Evolutionary conservation across 2,888 invertebrate genomes (phyloP).

Genomic region (Pammene aurita): DNA sequence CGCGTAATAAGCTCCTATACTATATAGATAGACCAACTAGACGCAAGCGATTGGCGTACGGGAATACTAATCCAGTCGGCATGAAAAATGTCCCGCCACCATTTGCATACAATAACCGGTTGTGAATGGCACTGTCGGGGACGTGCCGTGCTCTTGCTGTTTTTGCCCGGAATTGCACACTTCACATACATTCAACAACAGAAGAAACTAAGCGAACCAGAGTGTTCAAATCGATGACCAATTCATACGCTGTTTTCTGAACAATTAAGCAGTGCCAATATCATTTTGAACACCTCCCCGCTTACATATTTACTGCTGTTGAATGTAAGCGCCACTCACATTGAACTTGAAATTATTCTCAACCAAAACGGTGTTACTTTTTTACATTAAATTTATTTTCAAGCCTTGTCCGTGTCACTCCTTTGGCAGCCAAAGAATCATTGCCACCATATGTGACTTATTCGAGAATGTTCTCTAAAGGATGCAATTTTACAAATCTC

Average conservation of each 20-base stretch:
- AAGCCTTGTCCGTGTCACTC: no score
- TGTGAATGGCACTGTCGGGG: constrained; percentile 58
- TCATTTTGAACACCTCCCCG: no score
- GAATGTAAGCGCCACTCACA: no score
- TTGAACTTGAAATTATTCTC: no score
- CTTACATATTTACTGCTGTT: no score
- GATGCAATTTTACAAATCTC: constrained; percentile 56
- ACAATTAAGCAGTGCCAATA: neutral
- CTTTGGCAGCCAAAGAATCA: no score
- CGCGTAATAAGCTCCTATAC: neutral
- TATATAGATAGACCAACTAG: constrained; percentile 41
- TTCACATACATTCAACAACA: neutral
- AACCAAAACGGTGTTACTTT: no score
- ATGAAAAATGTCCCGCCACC: constrained; percentile 66
- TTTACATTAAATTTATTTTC: no score
- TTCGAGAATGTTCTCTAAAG: neutral
- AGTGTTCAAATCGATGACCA: neutral
- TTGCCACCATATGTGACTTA: no score
- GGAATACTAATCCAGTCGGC: constrained; percentile 54
- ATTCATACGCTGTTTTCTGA: neutral
- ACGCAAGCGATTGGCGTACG: constrained; percentile 48
- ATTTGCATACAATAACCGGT: constrained; percentile 80
- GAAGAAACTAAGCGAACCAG: neutral
- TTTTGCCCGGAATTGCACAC: constrained; percentile 50
- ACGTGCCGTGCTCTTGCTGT: constrained; percentile 56